Percentiles rank a stretch among this genome's conserved stretches.
Evolutionary conservation across 2,888 invertebrate species (phyloP).

Genomic region (Melanargia galathea): DNA sequence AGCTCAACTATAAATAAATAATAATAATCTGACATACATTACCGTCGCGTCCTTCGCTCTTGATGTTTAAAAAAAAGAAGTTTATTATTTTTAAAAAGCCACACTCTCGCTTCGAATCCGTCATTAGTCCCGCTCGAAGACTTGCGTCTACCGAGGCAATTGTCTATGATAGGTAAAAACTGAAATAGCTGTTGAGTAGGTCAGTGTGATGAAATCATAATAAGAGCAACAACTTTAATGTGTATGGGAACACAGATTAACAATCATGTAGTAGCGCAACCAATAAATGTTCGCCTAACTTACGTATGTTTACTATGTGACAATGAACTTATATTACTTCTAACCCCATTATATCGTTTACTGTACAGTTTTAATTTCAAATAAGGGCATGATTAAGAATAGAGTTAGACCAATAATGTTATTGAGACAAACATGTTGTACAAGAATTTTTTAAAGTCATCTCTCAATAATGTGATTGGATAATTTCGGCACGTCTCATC

Average conservation of each 20-base stretch:
- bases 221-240: slow-evolving; percentile 27
- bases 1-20: slow-evolving; percentile 4
- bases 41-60: slow-evolving; percentile 20
- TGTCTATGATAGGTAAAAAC: slow-evolving; percentile 35
- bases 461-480: no score
- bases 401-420: no score
- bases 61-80: slow-evolving; percentile 25
- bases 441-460: no score
- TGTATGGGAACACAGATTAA: neutral
- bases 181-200: slow-evolving; percentile 29
- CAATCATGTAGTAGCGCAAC: neutral
- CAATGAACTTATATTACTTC: no score
- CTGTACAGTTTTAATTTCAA: no score
- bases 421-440: no score
- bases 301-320: no score
- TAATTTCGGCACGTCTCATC: no score
- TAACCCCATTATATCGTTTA: no score
- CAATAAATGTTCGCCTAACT: no score
- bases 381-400: no score
- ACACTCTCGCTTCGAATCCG: slow-evolving; percentile 32
- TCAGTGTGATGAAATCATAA: slow-evolving; percentile 30
- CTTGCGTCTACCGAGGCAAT: slow-evolving; percentile 25
- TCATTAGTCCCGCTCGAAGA: slow-evolving; percentile 33
- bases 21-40: slow-evolving; percentile 21
- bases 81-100: slow-evolving; percentile 13